Evolutionary conservation across 2,113 vertebrate species (phyloP).

Genomic region (Ageneiosus marmoratus): DNA sequence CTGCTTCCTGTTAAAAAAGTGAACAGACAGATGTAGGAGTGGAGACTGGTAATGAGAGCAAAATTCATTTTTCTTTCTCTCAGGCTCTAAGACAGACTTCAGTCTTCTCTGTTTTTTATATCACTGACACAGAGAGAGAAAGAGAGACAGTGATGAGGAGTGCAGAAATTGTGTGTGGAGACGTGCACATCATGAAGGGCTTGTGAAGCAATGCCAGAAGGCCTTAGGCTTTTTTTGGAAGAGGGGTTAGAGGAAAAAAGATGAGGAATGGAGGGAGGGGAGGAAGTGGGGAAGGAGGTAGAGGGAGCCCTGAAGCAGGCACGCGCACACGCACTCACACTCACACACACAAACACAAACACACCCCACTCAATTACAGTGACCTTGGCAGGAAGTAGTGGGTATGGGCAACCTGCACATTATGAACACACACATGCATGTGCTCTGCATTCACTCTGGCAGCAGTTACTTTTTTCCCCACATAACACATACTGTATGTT

Average conservation of each 20-base stretch:
- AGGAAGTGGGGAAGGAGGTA: conserved; percentile 21
- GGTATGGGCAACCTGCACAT: conserved; percentile 6
- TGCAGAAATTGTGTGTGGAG: neutral
- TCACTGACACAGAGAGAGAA: neutral
- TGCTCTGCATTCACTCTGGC: neutral
- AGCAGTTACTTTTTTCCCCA: neutral
- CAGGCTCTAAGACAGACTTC: neutral
- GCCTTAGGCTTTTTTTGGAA: conserved; percentile 49
- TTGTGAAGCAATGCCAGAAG: conserved; percentile 56
- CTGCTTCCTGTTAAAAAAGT: neutral
- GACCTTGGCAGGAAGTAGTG: conserved; percentile 32
- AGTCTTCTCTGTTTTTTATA: neutral
- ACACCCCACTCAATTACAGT: conserved; percentile 25
- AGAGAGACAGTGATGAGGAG: neutral
- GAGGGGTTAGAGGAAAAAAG: neutral
- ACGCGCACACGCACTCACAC: too few species aligned
- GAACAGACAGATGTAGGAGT: neutral
- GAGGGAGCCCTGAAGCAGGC: conserved; percentile 15
- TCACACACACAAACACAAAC: neutral
- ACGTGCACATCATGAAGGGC: conserved; percentile 36
- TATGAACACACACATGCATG: neutral
- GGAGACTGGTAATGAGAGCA: neutral
- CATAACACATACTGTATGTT: neutral
- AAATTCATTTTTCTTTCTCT: conserved; percentile 7
- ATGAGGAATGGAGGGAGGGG: conserved; percentile 4